phyloP scores from a whole-genome alignment of 2,113 vertebrate species.

The Diglossa brunneiventris region DNA sequence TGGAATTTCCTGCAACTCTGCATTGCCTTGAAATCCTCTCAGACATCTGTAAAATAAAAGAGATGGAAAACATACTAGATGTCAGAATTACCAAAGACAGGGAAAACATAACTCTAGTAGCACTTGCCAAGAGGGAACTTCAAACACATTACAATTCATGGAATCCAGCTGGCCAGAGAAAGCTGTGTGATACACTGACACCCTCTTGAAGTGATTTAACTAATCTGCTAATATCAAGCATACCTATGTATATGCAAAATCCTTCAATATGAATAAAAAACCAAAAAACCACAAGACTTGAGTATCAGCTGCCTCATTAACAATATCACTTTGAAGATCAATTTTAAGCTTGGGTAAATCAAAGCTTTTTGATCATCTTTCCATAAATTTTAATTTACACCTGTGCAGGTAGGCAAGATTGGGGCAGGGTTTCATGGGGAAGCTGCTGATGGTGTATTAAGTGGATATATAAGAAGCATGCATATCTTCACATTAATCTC shows the following conservation, averaged over 20 bases:
- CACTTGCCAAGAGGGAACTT: neutral
- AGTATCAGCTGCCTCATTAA: constrained; percentile 34
- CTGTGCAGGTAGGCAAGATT: neutral
- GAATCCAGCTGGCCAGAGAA: neutral
- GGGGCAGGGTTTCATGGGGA: neutral
- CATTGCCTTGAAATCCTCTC: neutral
- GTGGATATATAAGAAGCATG: neutral
- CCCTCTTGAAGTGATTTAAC: neutral
- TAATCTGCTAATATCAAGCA: constrained; percentile 19
- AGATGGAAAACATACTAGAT: neutral
- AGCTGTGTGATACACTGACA: neutral
- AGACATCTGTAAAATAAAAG: neutral
- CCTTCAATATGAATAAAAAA: neutral
- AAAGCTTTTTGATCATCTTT: constrained; percentile 29
- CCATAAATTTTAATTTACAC: constrained; percentile 43
- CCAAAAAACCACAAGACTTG: neutral
- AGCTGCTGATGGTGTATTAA: neutral
- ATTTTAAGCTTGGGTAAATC: constrained; percentile 43
- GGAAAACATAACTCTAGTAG: neutral
- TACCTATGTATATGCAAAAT: neutral
- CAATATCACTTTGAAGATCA: constrained; percentile 50
- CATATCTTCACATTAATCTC: neutral
- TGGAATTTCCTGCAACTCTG: neutral
- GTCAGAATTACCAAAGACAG: neutral
- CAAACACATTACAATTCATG: neutral